These are phyloP conservation scores for Tachystola acroxantha DNA, from an alignment of 2,888 invertebrate genomes.

Conservation along the genomic window DNA sequence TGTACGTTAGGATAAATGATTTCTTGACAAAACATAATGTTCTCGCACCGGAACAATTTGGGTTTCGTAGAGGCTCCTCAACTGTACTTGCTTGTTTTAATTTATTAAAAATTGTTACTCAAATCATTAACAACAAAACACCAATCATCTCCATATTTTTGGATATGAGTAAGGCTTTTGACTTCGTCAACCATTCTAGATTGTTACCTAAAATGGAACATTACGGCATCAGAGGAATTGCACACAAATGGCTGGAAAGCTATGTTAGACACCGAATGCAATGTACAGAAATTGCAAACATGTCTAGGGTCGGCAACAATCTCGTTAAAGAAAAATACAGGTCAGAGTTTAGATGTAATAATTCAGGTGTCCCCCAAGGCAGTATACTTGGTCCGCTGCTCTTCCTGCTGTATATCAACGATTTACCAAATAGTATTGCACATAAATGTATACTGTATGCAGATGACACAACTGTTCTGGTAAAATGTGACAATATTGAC, in stretches of 20 bases:
- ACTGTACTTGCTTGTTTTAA: constrained; percentile 29
- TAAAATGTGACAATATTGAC: background rate
- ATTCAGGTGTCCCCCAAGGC: constrained; percentile 10
- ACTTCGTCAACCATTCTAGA: background rate
- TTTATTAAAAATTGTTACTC: background rate
- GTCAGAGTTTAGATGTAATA: background rate
- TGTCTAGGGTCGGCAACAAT: background rate
- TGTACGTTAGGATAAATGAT: background rate
- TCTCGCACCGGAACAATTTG: background rate
- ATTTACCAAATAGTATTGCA: background rate
- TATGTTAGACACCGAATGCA: constrained; percentile 9
- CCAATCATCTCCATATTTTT: too few species aligned
- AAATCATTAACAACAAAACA: background rate
- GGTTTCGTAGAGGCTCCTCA: constrained; percentile 12
- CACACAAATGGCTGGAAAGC: constrained; percentile 6
- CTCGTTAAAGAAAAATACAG: background rate
- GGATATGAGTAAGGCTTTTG: too few species aligned
- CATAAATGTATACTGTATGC: constrained; percentile 6
- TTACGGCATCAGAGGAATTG: constrained; percentile 4
- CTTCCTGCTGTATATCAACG: constrained; percentile 10
- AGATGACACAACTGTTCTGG: constrained; percentile 5
- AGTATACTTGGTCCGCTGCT: constrained; percentile 8
- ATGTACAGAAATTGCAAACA: constrained; percentile 2
- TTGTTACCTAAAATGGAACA: background rate
- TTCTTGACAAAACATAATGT: background rate